A percentile compares a stretch with the other conserved stretches of the same genome.
Evolutionary conservation across 2,113 vertebrate species (phyloP).

Genomic region (Dendropsophus ebraccatus): DNA sequence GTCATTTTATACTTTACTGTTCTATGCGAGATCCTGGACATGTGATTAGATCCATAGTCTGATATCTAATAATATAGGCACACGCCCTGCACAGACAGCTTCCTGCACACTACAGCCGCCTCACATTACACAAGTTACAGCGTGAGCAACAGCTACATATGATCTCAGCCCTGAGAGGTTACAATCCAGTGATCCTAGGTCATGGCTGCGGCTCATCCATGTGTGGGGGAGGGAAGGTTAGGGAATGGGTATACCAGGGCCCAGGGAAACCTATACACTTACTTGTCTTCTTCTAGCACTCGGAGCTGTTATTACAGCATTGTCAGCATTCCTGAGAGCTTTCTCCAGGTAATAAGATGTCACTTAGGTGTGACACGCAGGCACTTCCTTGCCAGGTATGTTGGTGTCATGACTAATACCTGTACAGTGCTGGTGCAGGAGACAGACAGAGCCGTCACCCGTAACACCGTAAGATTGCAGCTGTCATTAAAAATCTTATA

Average conservation of each 20-base stretch:
- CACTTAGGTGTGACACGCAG: not conserved
- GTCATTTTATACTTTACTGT: too few relatives aligned
- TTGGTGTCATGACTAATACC: not conserved
- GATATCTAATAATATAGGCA: too few relatives aligned
- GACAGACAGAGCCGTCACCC: too few relatives aligned
- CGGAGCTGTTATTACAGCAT: not conserved
- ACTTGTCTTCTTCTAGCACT: not conserved
- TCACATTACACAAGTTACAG: not conserved
- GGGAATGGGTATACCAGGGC: not conserved
- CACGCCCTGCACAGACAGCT: too few relatives aligned
- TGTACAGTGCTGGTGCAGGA: too few relatives aligned
- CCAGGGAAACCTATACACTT: not conserved
- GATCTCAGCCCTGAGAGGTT: too few relatives aligned
- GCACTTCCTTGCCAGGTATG: not conserved
- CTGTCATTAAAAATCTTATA: too few relatives aligned
- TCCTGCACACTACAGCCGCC: not conserved
- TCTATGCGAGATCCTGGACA: too few relatives aligned
- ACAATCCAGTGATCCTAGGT: not conserved
- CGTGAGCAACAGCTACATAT: not conserved
- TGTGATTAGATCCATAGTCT: too few relatives aligned
- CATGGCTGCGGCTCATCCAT: not conserved
- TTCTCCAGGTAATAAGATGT: not conserved
- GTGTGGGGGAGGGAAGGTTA: not conserved
- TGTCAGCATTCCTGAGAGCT: not conserved
- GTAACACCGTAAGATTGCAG: too few relatives aligned